phyloP scores from a whole-genome alignment of 2,888 invertebrate genomes.

The Dryadula phaetusa region DNA sequence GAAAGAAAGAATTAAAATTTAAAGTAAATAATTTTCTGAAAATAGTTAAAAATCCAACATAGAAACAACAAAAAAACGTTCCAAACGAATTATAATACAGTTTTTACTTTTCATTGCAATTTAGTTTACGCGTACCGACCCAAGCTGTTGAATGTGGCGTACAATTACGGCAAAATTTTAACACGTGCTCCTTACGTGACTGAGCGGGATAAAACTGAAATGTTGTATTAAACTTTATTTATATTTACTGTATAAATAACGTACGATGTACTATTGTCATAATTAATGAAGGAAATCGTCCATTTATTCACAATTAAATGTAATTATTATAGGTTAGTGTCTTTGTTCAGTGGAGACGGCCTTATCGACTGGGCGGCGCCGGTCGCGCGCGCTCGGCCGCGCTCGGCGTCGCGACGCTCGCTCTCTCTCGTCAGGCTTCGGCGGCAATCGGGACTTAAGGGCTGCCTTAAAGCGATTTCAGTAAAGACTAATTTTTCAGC shows the following conservation, averaged over 20 bases:
- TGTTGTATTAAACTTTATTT: conserved; percentile 23
- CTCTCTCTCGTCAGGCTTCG: conserved; percentile 63
- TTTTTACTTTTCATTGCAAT: conserved; percentile 42
- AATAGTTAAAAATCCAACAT: background rate
- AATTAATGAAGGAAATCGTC: conserved; percentile 38
- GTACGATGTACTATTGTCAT: conserved; percentile 14
- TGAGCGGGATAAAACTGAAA: conserved; percentile 21
- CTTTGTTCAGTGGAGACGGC: conserved; percentile 83
- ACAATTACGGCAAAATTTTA: conserved; percentile 39
- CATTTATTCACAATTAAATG: conserved; percentile 49
- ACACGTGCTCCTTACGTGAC: conserved; percentile 41
- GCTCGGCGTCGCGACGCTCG: conserved; percentile 63
- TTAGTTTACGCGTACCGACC: conserved; percentile 42
- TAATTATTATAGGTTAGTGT: conserved; percentile 84
- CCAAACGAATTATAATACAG: conserved; percentile 31
- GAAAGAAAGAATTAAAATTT: too few relatives aligned
- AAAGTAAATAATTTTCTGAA: background rate
- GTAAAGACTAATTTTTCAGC: conserved; percentile 2
- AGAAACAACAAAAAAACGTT: background rate
- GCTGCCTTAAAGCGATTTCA: conserved; percentile 70
- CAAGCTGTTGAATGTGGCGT: conserved; percentile 46
- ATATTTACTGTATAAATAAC: conserved; percentile 8
- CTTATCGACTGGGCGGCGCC: conserved; percentile 85
- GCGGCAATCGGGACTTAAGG: conserved; percentile 69
- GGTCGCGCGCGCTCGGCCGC: conserved; percentile 68